phyloP scores from a whole-genome alignment of 2,888 invertebrate species.

The Ditula angustiorana region DNA sequence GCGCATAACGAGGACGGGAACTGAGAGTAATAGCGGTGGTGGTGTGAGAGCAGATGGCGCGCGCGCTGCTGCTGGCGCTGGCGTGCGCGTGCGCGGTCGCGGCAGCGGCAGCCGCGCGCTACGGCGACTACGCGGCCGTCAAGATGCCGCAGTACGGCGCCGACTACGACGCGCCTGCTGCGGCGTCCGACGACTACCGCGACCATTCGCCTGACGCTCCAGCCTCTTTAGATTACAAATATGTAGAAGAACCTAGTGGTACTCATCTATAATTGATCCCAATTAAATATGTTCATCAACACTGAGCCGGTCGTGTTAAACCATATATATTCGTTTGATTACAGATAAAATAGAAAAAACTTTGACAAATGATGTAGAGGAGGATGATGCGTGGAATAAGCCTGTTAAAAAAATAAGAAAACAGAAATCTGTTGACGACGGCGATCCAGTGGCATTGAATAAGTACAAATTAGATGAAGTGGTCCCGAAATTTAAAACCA shows the following conservation, averaged over 20 bases:
- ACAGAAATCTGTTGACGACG: conserved; percentile 38
- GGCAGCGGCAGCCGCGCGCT: conserved; percentile 53
- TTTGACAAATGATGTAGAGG: conserved; percentile 48
- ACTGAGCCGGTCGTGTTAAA: conserved; percentile 4
- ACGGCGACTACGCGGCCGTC: conserved; percentile 65
- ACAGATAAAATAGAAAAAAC: conserved; percentile 55
- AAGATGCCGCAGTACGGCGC: conserved; percentile 70
- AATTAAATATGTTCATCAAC: not conserved
- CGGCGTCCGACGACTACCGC: conserved; percentile 59
- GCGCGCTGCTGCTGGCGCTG: conserved; percentile 50
- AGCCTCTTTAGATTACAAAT: conserved; percentile 68
- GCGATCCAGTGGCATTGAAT: conserved; percentile 41
- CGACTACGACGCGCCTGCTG: conserved; percentile 54
- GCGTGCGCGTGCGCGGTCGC: conserved; percentile 47
- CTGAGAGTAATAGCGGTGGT: conserved; percentile 21
- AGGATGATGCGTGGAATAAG: conserved; percentile 54
- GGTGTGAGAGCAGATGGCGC: conserved; percentile 46
- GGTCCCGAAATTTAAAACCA: conserved; percentile 47
- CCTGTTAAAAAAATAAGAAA: conserved; percentile 51
- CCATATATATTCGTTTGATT: conserved; percentile 35
- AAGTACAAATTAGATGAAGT: conserved; percentile 49
- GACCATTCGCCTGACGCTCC: conserved; percentile 63
- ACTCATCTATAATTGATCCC: too few species aligned
- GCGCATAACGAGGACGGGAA: conserved; percentile 12
- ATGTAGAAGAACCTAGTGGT: conserved; percentile 61